Evolutionary conservation across 2,113 vertebrate species (phyloP), one percentile per base, ranked within the genome.

Genomic region (Mus spicilegus): DNA sequence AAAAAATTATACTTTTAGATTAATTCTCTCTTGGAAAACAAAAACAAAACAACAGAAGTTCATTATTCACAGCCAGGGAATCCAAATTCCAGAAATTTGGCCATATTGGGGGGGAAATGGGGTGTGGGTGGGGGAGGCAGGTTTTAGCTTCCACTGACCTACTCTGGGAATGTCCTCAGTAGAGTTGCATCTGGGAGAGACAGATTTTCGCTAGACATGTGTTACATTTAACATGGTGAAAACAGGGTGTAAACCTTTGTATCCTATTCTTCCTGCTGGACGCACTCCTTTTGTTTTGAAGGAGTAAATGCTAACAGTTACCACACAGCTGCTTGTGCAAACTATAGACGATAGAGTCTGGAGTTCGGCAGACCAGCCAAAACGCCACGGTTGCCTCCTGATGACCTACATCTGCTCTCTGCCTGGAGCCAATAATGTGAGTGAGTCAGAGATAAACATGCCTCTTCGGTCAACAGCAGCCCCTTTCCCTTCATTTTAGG

Each of bases 391-490:
- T 26, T 73, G 91, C 80, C 94, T 95, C 85, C 96, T 97, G 95
- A 96, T 94, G 96, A 97, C 96, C 96, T 87, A 96, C 95, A 95
- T 97, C 97, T 98, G 97, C 95, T 96, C 91, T 96, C 75, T 69
- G 51, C 58, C 76, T 39, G 58, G 93, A 94, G 96, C 96, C 96
- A 98, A 93, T 85, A 95, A 93, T 94, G 58, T 95, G 95, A 93
- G 87, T 97, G 96, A 97, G 96, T 97, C 97, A 98, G 92, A 97
- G 94, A 75, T 94, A 95, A 97, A 96, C 96, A 97, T 0, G 4
- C 89, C 85, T 92, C 51, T 92, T 90, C 58, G 20, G 76, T 94
- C 97, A 96, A 81, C 93, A 93, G 90, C 97, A 94, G 92, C 46
- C 90, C 96, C 92, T 96, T 96, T 67, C 89, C n/a, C 88, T 94